phyloP scores from a whole-genome alignment of 2,888 invertebrate species.

The Rhopalosiphum nymphaeae region DNA sequence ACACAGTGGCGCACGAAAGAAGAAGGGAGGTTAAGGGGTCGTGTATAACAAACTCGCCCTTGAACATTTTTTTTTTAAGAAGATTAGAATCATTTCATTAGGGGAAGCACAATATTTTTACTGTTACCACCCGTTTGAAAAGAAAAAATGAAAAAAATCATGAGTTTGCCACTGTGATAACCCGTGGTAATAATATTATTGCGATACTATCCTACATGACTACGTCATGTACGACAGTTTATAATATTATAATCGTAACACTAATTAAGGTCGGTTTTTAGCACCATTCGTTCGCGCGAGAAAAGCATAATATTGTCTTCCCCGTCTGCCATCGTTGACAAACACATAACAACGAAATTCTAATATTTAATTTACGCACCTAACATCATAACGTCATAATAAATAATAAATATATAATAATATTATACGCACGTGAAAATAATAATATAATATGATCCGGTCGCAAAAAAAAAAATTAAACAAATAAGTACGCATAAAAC shows the following conservation, averaged over 20 bases:
- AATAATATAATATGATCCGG: background rate
- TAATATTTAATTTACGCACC: background rate
- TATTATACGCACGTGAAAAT: background rate
- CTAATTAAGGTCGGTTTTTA: slow-evolving; percentile 53
- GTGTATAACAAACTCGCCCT: background rate
- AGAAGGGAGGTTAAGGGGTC: background rate
- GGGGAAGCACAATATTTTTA: background rate
- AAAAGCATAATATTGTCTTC: slow-evolving; percentile 5
- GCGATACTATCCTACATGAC: background rate
- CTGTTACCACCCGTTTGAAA: background rate
- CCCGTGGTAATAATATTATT: background rate
- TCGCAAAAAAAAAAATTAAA: background rate
- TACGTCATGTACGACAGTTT: too few species aligned
- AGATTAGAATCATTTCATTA: background rate
- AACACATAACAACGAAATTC: background rate
- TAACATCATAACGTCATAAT: background rate
- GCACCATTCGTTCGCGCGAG: slow-evolving; percentile 54
- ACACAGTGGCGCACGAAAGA: background rate
- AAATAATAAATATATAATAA: background rate
- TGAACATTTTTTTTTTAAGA: background rate
- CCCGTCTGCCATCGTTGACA: background rate
- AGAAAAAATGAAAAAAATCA: background rate
- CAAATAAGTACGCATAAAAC: background rate
- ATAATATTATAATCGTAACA: background rate
- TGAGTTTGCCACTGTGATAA: background rate